Percentiles rank a stretch among this genome's conserved stretches.
phyloP scores from a whole-genome alignment of 2,888 invertebrate species.

The Lasioglossum zephyrum region DNA sequence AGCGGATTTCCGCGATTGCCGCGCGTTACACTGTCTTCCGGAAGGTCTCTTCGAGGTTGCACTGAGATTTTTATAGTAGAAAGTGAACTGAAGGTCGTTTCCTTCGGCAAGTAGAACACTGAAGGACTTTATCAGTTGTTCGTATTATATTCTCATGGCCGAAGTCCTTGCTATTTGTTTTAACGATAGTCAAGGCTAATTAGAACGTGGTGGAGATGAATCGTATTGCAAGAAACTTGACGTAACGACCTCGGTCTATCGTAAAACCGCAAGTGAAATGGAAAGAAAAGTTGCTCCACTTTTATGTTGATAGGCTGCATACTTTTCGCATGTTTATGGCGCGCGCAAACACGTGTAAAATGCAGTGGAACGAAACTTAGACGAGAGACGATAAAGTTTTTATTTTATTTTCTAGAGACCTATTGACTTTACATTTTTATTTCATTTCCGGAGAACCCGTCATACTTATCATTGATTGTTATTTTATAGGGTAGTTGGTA shows the following conservation, averaged over 20 bases:
- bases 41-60: background rate
- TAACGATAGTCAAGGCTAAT: background rate
- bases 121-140: background rate
- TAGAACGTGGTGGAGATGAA: background rate
- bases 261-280: background rate
- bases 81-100: background rate
- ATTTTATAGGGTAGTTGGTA: no score
- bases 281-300: background rate
- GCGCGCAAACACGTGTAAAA: background rate
- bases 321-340: background rate
- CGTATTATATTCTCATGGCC: background rate
- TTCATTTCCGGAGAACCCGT: background rate
- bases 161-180: no score
- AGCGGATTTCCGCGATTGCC: slow-evolving; percentile 36
- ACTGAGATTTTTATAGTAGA: background rate
- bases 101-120: background rate
- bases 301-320: background rate
- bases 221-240: background rate
- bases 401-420: background rate
- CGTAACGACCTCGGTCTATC: background rate
- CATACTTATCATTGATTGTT: background rate
- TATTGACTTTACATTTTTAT: background rate
- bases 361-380: background rate
- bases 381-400: background rate
- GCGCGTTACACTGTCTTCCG: background rate